phyloP scores from a whole-genome alignment of 2,797 vertebrate species.

The Catamblyrhynchus diadema region DNA sequence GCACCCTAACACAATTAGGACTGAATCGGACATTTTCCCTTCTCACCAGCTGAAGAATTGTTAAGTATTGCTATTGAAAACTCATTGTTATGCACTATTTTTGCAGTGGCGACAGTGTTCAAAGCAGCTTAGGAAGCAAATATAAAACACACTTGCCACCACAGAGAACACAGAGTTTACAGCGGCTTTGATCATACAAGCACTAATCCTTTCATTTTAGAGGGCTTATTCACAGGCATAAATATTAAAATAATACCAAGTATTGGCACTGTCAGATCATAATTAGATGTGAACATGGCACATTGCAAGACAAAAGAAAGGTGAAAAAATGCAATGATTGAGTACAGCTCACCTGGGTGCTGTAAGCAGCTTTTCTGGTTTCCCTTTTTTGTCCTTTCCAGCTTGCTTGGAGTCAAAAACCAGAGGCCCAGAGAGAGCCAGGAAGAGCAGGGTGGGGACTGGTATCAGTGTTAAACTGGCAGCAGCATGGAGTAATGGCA shows the following conservation, averaged over 20 bases:
- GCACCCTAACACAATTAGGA: not conserved
- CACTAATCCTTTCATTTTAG: conserved; percentile 34
- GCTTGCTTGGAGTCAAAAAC: not conserved
- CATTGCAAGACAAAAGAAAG: not conserved
- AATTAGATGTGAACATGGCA: not conserved
- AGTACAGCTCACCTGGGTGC: not conserved
- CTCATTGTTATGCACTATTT: not conserved
- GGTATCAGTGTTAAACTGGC: not conserved
- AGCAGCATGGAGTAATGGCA: not conserved
- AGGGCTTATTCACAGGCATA: not conserved
- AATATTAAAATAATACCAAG: not conserved
- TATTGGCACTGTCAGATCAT: not conserved
- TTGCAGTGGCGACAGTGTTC: not conserved
- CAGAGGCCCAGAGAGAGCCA: not conserved
- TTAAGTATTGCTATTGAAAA: not conserved
- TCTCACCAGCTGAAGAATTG: not conserved
- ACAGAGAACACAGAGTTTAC: conserved; percentile 25
- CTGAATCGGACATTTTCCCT: not conserved
- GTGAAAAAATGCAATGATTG: not conserved
- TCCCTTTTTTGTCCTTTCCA: not conserved
- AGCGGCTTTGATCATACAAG: conserved; percentile 20
- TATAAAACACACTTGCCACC: conserved; percentile 32
- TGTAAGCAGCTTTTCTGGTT: not conserved
- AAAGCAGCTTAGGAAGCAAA: conserved; percentile 22
- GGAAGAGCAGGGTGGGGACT: fast-evolving